These are phyloP conservation scores for Acanthacorydalis orientalis DNA, from an alignment of 2,888 invertebrate genomes.

Conservation along the genomic window DNA sequence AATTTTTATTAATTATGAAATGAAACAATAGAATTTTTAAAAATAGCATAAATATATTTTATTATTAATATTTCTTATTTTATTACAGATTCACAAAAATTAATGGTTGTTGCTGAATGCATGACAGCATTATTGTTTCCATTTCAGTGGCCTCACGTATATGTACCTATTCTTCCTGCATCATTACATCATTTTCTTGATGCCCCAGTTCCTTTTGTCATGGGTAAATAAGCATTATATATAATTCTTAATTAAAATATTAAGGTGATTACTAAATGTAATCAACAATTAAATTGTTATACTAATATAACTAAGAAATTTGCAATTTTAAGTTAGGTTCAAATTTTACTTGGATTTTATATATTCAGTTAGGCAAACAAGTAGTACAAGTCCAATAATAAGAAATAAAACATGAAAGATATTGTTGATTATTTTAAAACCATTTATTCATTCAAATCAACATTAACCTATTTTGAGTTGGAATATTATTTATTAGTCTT, in stretches of 20 bases:
- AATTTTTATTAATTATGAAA: neutral
- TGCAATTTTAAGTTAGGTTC: no score
- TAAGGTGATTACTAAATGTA: neutral
- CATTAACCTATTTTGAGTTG: no score
- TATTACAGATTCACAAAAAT: conserved; percentile 69
- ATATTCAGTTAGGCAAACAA: no score
- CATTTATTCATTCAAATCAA: no score
- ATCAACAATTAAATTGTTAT: no score
- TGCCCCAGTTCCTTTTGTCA: conserved; percentile 97
- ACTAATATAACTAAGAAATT: no score
- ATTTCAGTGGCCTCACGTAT: conserved; percentile 96
- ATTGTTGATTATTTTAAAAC: no score
- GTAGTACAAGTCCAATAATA: no score
- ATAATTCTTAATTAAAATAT: conserved; percentile 1
- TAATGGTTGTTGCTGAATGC: conserved; percentile 95
- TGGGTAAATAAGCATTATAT: conserved; percentile 45
- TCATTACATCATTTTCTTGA: conserved; percentile 91
- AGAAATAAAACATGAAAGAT: no score
- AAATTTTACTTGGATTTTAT: no score
- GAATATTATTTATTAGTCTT: no score
- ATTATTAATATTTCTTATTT: conserved; percentile 1
- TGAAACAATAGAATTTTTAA: neutral
- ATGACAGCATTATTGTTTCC: conserved; percentile 81
- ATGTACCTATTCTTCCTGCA: conserved; percentile 94
- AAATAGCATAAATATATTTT: neutral